These are phyloP conservation scores for Clarias fuscus DNA, from an alignment of 2,797 vertebrate species.

Conservation along the genomic window DNA sequence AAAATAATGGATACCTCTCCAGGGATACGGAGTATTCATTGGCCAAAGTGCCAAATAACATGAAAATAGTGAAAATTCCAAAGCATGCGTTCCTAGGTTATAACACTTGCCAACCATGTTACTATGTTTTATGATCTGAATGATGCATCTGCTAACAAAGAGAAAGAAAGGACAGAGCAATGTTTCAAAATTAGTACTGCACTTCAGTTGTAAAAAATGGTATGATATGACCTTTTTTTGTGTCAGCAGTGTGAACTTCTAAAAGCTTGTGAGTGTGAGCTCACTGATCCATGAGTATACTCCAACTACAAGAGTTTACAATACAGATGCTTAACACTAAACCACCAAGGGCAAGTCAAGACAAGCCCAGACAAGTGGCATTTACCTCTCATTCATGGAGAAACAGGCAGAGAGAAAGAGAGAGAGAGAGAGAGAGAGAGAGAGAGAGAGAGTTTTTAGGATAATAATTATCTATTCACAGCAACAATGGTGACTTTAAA, in stretches of 20 bases:
- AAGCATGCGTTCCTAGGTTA: not conserved
- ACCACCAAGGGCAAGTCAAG: not conserved
- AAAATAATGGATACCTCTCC: too few relatives aligned
- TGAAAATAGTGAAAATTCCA: not conserved
- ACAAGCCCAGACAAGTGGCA: not conserved
- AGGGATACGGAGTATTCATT: too few relatives aligned
- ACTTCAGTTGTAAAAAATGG: not conserved
- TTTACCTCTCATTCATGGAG: not conserved
- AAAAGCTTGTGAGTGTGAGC: not conserved
- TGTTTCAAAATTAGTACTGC: not conserved
- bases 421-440: not conserved
- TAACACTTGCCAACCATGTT: not conserved
- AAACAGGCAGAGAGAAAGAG: not conserved
- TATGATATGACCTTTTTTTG: not conserved
- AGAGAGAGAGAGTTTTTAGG: not conserved
- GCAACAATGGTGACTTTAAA: not conserved
- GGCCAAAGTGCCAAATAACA: too few relatives aligned
- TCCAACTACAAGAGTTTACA: constrained; percentile 2
- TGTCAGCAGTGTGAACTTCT: not conserved
- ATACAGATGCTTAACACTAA: not conserved
- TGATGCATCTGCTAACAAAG: not conserved
- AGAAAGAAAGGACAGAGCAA: not conserved
- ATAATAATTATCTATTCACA: not conserved
- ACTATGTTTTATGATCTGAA: not conserved
- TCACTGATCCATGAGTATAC: constrained; percentile 1